Base-by-base conservation (phyloP, 2,113 vertebrate genomes). In the Channa maculata region DNA sequence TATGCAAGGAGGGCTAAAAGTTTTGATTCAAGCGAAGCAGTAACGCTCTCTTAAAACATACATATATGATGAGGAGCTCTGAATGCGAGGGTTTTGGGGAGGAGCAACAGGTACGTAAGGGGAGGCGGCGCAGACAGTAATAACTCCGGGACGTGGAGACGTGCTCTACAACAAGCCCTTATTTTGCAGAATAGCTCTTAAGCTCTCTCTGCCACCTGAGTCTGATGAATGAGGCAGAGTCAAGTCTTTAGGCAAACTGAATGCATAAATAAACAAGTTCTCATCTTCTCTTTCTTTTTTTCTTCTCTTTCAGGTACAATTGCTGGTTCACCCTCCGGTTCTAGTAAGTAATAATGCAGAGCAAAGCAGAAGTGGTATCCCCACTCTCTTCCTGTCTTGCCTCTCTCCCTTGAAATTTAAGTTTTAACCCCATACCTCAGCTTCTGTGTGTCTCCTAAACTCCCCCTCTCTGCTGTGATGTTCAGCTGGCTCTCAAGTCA, bases 251-350 rank as follows among this genome's bases (percentile, higher is more conserved):
- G 84, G 82, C 83, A 88, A 89, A 89, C 62, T 82, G 75, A 88
- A 84, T 86, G 76, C 82, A 90, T 83, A 89, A 91, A 90, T 91
- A 89, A 92, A 91, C 84, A 90, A 58, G 63, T 65, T 74, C 71
- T 89, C 85, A 87, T 89, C 84, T 80, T 65, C 70, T 83, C 82
- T 84, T 75, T 65, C 70, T 65, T 67, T 79, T 79, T 72, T 73
- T 75, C 43, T 86, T 91, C 87, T 88, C 90, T 92, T 91, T 86
- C 91, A 94, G 93, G 92, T 92, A 77, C 91, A 63, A 89, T 92
- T 72, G 92, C 92, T 80, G 94, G 94, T 70, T 92, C 92, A 45
- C 89, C 92, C 84, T 91, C 92, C 85, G 94, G 94, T 88, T 92
- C 94, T 34, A 94, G 94, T 94, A 93, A 94, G 94, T 94, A 89